Conservation (phyloP, 1,140 invertebrate genomes). For the Brachionus rubens region DNA sequence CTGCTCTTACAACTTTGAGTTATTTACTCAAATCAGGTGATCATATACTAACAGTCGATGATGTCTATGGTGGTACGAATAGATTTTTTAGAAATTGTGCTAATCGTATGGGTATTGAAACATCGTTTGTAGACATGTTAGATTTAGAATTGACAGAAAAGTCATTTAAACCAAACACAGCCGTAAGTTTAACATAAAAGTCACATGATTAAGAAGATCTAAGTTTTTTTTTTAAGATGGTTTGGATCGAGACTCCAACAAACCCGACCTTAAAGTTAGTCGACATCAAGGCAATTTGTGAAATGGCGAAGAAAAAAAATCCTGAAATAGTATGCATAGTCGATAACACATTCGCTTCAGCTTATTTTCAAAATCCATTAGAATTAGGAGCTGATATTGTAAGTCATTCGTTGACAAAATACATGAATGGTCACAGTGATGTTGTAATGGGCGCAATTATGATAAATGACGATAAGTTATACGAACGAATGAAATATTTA, state of each 20-base stretch:
- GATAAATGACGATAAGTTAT: constrained; percentile 71
- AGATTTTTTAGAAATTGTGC: constrained; percentile 65
- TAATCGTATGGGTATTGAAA: constrained; percentile 68
- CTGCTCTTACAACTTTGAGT: constrained; percentile 73
- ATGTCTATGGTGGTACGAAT: constrained; percentile 65
- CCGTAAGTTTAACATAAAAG: constrained; percentile 63
- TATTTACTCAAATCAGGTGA: constrained; percentile 78
- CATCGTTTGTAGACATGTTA: constrained; percentile 77
- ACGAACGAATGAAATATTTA: constrained; percentile 72
- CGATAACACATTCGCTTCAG: constrained; percentile 93
- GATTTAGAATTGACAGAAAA: constrained; percentile 68
- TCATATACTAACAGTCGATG: constrained; percentile 74
- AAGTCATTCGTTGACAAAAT: constrained; percentile 91
- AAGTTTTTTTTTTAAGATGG: constrained; percentile 65
- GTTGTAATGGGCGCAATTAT: constrained; percentile 83
- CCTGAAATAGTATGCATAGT: constrained; percentile 78
- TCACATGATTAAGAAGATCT: not conserved
- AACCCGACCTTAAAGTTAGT: constrained; percentile 88
- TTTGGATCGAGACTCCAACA: constrained; percentile 97
- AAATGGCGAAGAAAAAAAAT: constrained; percentile 64
- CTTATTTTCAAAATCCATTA: constrained; percentile 88
- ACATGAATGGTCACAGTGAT: constrained; percentile 95
- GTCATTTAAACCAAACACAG: constrained; percentile 77
- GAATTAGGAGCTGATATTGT: constrained; percentile 85
- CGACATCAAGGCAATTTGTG: constrained; percentile 75